phyloP scores from a whole-genome alignment of 1,140 invertebrate species.

The Trachymyrmex cornetzi region DNA sequence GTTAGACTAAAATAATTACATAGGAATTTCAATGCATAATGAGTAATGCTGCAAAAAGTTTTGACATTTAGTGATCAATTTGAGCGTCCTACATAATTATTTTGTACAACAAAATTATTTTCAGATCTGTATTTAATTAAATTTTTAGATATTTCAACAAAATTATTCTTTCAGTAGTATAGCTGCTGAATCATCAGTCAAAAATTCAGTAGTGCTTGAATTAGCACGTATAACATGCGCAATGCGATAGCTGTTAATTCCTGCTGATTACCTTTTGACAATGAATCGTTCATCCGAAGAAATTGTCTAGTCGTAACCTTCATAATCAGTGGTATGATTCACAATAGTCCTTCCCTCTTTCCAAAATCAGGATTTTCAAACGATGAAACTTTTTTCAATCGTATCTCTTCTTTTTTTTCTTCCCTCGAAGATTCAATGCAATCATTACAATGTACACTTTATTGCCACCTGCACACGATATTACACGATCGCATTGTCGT shows the following conservation, averaged over 20 bases:
- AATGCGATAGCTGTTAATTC: neutral
- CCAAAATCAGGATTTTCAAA: neutral
- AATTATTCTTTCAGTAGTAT: neutral
- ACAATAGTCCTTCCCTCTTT: neutral
- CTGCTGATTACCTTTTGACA: neutral
- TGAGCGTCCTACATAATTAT: too few relatives aligned
- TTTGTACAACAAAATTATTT: too few relatives aligned
- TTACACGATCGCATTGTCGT: slow-evolving; percentile 34
- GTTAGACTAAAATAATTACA: too few relatives aligned
- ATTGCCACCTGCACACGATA: slow-evolving; percentile 10
- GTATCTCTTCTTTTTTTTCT: neutral
- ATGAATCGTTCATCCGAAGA: neutral
- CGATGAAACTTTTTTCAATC: slow-evolving; percentile 13
- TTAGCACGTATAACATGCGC: neutral
- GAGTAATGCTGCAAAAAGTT: too few relatives aligned
- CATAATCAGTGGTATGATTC: neutral
- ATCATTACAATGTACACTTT: neutral
- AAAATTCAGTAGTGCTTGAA: slow-evolving; percentile 1
- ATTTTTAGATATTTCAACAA: too few relatives aligned
- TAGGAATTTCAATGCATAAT: too few relatives aligned
- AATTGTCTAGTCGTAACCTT: neutral
- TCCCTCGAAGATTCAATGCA: neutral
- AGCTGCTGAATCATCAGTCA: neutral
- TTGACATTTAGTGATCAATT: too few relatives aligned
- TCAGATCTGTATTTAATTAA: too few relatives aligned